Percentiles rank a stretch among this genome's conserved stretches.
Conservation (phyloP, 1,140 invertebrate species). For the Choristoneura fumiferana region DNA sequence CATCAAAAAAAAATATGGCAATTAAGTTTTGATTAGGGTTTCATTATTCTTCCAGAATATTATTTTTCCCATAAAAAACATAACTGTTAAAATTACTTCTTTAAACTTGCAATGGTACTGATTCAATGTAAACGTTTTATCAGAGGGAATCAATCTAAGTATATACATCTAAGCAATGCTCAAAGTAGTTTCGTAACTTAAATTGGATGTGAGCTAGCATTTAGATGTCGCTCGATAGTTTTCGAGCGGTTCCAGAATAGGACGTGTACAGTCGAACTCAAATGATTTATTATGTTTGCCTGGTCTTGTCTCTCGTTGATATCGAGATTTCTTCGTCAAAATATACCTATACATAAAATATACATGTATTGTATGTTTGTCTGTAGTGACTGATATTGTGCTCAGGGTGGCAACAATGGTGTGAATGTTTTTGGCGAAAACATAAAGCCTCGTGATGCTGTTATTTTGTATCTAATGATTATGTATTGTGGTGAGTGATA, state of each 20-base stretch:
- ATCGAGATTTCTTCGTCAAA: constrained; percentile 29
- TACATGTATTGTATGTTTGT: constrained; percentile 1
- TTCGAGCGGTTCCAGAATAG: constrained; percentile 32
- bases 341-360: constrained; percentile 21
- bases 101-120: too few species aligned
- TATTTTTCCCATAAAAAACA: too few species aligned
- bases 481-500: constrained; percentile 13
- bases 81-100: too few species aligned
- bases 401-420: constrained; percentile 2
- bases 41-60: too few species aligned
- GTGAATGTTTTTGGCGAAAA: constrained; percentile 13
- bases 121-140: too few species aligned
- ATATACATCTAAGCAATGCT: too few species aligned
- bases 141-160: too few species aligned
- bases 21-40: too few species aligned
- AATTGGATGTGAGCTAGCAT: too few species aligned
- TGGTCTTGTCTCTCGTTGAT: constrained; percentile 26
- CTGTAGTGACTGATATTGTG: constrained; percentile 7
- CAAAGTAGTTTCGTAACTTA: too few species aligned
- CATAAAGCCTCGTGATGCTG: constrained; percentile 11
- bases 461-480: constrained; percentile 18
- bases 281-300: constrained; percentile 44
- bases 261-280: constrained; percentile 20
- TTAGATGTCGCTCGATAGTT: constrained; percentile 1
- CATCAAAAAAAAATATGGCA: too few species aligned